These are phyloP conservation scores for Ophion ventricosus DNA, from an alignment of 2,888 invertebrate genomes.

Conservation along the genomic window DNA sequence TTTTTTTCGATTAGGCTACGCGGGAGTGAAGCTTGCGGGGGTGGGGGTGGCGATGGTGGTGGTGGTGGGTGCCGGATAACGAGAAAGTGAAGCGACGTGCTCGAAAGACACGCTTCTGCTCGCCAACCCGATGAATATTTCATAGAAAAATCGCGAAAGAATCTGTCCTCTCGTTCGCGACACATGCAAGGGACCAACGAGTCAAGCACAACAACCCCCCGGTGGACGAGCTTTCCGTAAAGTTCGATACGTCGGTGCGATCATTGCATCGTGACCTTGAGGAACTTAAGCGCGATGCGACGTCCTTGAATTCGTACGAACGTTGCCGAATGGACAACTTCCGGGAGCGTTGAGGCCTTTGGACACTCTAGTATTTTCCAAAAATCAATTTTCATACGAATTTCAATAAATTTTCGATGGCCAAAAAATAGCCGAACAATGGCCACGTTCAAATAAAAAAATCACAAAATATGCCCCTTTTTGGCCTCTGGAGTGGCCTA, in stretches of 20 bases:
- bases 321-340: not conserved
- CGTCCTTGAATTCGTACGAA: not conserved
- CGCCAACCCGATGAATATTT: slow-evolving; percentile 73
- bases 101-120: slow-evolving; percentile 60
- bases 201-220: not conserved
- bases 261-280: not conserved
- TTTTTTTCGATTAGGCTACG: slow-evolving; percentile 68
- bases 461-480: no score
- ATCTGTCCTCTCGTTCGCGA: slow-evolving; percentile 28
- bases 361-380: no score
- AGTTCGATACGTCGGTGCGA: slow-evolving; percentile 7
- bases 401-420: no score
- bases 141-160: slow-evolving; percentile 64
- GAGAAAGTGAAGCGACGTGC: slow-evolving; percentile 60
- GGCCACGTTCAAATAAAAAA: no score
- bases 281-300: no score
- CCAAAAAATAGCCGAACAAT: no score
- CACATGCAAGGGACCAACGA: not conserved
- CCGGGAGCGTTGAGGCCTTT: no score
- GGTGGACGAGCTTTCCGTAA: slow-evolving; percentile 12
- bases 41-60: no score
- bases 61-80: slow-evolving; percentile 35
- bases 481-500: no score
- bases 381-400: no score
- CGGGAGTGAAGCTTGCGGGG: not conserved